Base-by-base conservation (phyloP, 2,797 vertebrate genomes). In the Gymnoscopelus microlampas region DNA sequence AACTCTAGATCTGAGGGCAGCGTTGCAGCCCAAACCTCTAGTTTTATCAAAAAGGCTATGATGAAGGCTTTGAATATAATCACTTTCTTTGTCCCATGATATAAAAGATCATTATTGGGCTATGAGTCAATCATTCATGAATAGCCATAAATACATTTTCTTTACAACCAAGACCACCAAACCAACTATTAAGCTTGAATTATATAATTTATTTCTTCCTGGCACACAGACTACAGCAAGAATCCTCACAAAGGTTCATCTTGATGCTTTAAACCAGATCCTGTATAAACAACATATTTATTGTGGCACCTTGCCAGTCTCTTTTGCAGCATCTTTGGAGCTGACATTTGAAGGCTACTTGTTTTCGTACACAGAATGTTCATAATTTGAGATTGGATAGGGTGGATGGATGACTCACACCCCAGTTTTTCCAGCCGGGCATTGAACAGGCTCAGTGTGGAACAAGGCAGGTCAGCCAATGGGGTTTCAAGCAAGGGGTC, bases 401-500 rank as follows among this genome's bases (percentile, higher is more conserved):
- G 60, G 53, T 57, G 13, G 0, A 44, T 57, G 13, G 0, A 44
- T 44, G 39, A 44, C 39, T 44, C 39, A 44, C 39, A 10, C 39
- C 39, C 39, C 39, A 44, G 39, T 10, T 44, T 68, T 55, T 10
- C 51, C 50, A 71, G 50, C 2, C 29, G 0, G 0, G 44, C 2
- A 1, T 63, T 14, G 69, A 74, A 69, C n/a, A n/a, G 54, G 12
- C 69, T 81, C 59, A 13, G 15, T 5, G 10, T 2, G 5, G 39
- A 63, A 75, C 54, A 6, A 70, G 0, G 3, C 57, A 60, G 60
- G 58, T 75, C 56, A 63, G 70, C 68, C 44, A 26, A 53, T 80
- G 73, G 76, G 57, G 58, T 58, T 77, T 54, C 39, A 39, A 55
- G 47, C 60, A 55, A 80, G 67, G 63, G n/a, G 47, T 70, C 72